Evolutionary conservation across 2,113 vertebrate genomes (phyloP).

Genomic region (Brachyhypopomus gauderio): DNA sequence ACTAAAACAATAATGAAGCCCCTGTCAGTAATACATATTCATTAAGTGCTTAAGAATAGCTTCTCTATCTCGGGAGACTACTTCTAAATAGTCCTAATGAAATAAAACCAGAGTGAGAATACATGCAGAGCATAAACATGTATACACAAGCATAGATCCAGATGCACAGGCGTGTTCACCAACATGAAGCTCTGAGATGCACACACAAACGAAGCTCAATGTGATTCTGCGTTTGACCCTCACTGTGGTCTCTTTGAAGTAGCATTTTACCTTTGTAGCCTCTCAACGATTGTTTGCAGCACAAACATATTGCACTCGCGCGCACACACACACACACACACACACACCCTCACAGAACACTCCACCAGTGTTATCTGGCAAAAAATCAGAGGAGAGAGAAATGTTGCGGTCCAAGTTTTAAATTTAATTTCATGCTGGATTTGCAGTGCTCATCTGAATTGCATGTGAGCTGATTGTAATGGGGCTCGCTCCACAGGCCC

Average conservation of each 20-base stretch:
- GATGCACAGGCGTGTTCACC: not conserved
- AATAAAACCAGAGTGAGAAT: constrained; percentile 14
- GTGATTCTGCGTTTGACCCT: not conserved
- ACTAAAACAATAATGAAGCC: constrained; percentile 37
- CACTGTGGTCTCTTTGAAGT: constrained; percentile 28
- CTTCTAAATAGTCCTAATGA: constrained; percentile 23
- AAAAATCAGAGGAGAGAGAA: constrained; percentile 47
- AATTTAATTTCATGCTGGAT: constrained; percentile 82
- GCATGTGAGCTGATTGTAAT: constrained; percentile 73
- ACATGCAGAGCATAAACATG: not conserved
- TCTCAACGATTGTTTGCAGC: constrained; percentile 40
- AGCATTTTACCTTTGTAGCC: constrained; percentile 46
- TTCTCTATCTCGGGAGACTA: constrained; percentile 32
- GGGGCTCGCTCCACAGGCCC: constrained; percentile 63
- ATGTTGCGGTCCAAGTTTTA: constrained; percentile 67
- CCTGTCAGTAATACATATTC: constrained; percentile 47
- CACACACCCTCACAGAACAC: constrained; percentile 22
- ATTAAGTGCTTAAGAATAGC: constrained; percentile 44
- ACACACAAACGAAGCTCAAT: constrained; percentile 22
- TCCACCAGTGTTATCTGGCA: constrained; percentile 40
- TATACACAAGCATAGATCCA: constrained; percentile 16
- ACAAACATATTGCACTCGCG: constrained; percentile 28
- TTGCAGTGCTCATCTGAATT: constrained; percentile 78
- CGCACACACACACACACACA: constrained; percentile 28
- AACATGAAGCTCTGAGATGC: constrained; percentile 27